These are phyloP conservation scores for Aspidiotus destructor DNA, from an alignment of 2,888 invertebrate genomes.

Conservation along the genomic window DNA sequence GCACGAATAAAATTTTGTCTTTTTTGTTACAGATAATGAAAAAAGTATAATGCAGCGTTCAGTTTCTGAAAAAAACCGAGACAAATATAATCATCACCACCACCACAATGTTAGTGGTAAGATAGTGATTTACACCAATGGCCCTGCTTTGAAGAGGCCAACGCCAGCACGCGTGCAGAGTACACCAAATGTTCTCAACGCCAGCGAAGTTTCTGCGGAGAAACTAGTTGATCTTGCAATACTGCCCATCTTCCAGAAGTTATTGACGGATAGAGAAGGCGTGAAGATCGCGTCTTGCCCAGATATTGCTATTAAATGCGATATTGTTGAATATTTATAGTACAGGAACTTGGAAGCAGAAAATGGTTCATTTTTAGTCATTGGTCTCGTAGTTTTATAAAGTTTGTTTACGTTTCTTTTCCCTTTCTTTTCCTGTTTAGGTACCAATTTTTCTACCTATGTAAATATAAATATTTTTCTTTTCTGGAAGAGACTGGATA, in stretches of 20 bases:
- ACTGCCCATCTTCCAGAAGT: constrained; percentile 81
- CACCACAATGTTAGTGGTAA: constrained; percentile 36
- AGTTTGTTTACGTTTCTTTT: too few species aligned
- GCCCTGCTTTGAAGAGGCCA: constrained; percentile 38
- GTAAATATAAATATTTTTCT: too few species aligned
- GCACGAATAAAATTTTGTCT: too few species aligned
- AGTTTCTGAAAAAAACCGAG: constrained; percentile 44
- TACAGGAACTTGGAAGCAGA: neutral
- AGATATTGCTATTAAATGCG: constrained; percentile 89
- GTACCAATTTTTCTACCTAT: too few species aligned
- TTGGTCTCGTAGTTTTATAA: too few species aligned
- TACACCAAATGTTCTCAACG: constrained; percentile 49
- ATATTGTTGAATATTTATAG: constrained; percentile 87
- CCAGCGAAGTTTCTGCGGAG: constrained; percentile 64
- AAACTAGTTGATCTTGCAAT: constrained; percentile 77
- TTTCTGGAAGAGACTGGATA: too few species aligned
- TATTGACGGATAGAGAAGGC: constrained; percentile 72
- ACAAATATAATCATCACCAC: constrained; percentile 35
- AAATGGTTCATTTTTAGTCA: too few species aligned
- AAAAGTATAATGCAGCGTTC: constrained; percentile 44
- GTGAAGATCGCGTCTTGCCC: constrained; percentile 79
- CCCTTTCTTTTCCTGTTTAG: too few species aligned
- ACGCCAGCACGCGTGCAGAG: constrained; percentile 50
- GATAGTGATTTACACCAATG: constrained; percentile 40
- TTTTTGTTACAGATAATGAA: constrained; percentile 36